A percentile compares a stretch with the other conserved stretches of the same genome.
Evolutionary conservation across 1,140 invertebrate genomes (phyloP).

Genomic region (Calliphora vicina): DNA sequence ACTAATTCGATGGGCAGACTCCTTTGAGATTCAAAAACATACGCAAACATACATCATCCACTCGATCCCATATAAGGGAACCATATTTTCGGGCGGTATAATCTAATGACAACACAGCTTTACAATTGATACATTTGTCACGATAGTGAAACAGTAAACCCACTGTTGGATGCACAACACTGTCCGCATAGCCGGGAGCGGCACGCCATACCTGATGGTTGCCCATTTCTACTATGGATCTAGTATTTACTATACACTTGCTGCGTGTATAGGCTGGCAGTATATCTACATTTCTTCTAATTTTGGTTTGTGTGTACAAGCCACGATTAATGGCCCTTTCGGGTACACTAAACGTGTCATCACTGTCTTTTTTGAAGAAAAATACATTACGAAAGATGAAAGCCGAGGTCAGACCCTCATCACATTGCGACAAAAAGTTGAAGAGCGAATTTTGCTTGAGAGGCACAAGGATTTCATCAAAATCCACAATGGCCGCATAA

Average conservation of each 20-base stretch:
- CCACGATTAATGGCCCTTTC: slow-evolving; percentile 60
- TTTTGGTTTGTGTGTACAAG: slow-evolving; percentile 66
- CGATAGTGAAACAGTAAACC: slow-evolving; percentile 59
- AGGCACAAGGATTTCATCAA: slow-evolving; percentile 72
- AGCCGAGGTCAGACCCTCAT: slow-evolving; percentile 58
- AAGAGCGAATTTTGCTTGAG: slow-evolving; percentile 61
- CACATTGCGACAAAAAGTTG: slow-evolving; percentile 59
- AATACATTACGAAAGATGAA: slow-evolving; percentile 72
- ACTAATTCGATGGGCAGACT: slow-evolving; percentile 45
- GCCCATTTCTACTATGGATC: slow-evolving; percentile 68
- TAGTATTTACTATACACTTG: slow-evolving; percentile 70
- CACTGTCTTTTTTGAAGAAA: slow-evolving; percentile 69
- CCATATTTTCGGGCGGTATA: slow-evolving; percentile 62
- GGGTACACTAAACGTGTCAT: slow-evolving; percentile 65
- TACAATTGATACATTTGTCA: slow-evolving; percentile 64
- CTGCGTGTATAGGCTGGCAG: slow-evolving; percentile 68
- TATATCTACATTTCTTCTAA: slow-evolving; percentile 65
- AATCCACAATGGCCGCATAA: slow-evolving; percentile 69
- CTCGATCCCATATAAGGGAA: slow-evolving; percentile 59
- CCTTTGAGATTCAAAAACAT: slow-evolving; percentile 57
- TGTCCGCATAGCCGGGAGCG: slow-evolving; percentile 50
- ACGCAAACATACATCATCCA: slow-evolving; percentile 60
- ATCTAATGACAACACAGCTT: slow-evolving; percentile 64
- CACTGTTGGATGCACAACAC: slow-evolving; percentile 52
- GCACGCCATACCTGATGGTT: slow-evolving; percentile 71